A percentile compares a stretch with the other conserved stretches of the same genome.
Evolutionary conservation across 1,140 invertebrate species (phyloP).

Genomic region (Lucilia cuprina): DNA sequence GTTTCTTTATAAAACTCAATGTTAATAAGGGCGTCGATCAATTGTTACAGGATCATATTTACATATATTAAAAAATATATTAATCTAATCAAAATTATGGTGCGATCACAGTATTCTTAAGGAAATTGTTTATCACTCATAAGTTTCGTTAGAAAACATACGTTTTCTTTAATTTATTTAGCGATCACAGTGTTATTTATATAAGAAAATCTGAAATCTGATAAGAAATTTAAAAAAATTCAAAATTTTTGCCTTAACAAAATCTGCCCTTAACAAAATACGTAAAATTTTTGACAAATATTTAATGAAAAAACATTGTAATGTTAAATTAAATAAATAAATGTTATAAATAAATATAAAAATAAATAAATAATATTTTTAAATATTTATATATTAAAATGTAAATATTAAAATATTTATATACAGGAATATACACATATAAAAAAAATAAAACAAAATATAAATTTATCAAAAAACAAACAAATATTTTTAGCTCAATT

Average conservation of each 20-base stretch:
- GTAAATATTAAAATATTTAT: neutral
- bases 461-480: neutral
- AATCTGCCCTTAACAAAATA: neutral
- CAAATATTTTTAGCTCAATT: conserved; percentile 29
- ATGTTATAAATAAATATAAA: neutral
- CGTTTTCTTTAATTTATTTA: too few species aligned
- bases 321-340: neutral
- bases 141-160: too few species aligned
- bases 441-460: conserved; percentile 3
- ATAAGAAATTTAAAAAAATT: too few species aligned
- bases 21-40: too few species aligned
- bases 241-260: neutral
- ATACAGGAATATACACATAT: conserved; percentile 18
- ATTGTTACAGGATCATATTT: too few species aligned
- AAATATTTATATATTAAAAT: conserved; percentile 7
- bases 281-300: neutral
- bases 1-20: too few species aligned
- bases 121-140: too few species aligned
- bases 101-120: too few species aligned
- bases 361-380: neutral
- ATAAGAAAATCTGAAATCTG: too few species aligned
- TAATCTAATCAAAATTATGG: too few species aligned
- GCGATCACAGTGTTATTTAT: too few species aligned
- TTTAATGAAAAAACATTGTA: neutral
- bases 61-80: too few species aligned